Percentiles rank a stretch among this genome's conserved stretches.
These are phyloP conservation scores for Holacanthella duospinosa DNA, from an alignment of 2,888 invertebrate genomes.

Conservation along the genomic window DNA sequence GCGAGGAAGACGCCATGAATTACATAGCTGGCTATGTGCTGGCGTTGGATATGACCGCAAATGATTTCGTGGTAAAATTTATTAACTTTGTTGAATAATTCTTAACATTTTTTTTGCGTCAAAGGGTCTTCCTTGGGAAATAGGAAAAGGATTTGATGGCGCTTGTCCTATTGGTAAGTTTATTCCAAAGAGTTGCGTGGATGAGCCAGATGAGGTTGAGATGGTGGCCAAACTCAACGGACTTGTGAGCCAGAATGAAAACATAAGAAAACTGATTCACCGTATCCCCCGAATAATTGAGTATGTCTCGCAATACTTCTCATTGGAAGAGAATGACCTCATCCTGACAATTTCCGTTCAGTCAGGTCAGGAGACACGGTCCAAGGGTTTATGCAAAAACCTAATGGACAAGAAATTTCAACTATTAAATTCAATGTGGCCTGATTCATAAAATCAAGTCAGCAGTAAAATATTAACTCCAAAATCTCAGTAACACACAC, in stretches of 20 bases:
- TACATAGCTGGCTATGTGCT: slow-evolving; percentile 59
- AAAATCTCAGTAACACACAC: too few relatives aligned
- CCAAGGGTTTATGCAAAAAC: too few relatives aligned
- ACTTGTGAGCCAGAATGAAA: slow-evolving; percentile 49
- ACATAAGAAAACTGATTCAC: slow-evolving; percentile 58
- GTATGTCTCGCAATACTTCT: slow-evolving; percentile 56
- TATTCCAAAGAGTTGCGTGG: slow-evolving; percentile 47
- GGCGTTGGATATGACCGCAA: slow-evolving; percentile 61
- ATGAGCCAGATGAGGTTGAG: slow-evolving; percentile 50
- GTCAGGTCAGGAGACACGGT: too few relatives aligned
- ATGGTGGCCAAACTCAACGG: slow-evolving; percentile 56
- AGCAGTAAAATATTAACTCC: too few relatives aligned
- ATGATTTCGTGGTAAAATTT: slow-evolving; percentile 21
- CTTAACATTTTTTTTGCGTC: neutral
- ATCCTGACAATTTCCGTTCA: too few relatives aligned
- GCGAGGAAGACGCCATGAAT: slow-evolving; percentile 49
- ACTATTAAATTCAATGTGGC: too few relatives aligned
- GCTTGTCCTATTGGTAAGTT: slow-evolving; percentile 62
- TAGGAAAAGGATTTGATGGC: slow-evolving; percentile 69
- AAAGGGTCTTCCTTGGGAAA: slow-evolving; percentile 52
- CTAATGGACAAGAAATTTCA: too few relatives aligned
- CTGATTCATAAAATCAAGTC: too few relatives aligned
- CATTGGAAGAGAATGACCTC: slow-evolving; percentile 59
- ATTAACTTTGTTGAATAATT: neutral
- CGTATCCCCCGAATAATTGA: slow-evolving; percentile 53